Evolutionary conservation across 2,113 vertebrate genomes (phyloP), one percentile per base, ranked within the genome.

Genomic region (human (Homo sapiens)): DNA sequence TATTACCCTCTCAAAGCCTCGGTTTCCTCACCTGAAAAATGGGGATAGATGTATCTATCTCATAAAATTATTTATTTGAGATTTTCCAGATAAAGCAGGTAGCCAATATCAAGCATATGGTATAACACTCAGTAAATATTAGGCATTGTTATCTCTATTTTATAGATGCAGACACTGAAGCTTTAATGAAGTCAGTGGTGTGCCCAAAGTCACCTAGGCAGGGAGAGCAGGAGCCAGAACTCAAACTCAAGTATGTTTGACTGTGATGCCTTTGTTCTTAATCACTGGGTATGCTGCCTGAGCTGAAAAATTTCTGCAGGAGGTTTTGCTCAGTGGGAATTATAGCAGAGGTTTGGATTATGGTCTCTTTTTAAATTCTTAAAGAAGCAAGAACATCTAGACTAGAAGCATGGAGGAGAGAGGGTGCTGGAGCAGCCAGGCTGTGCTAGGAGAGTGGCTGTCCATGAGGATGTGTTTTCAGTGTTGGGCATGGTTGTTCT

Each of bases 111-210:
- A 89, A 64, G 82, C 1, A 35, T 35, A 22, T 20, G 64, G 35
- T n/a, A 1, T 30, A 40, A 32, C 35, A 4, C 2, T n/a, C 12
- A 43, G 59, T 17, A 48, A 66, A 20, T 30, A 13, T 3, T 23
- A 64, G 22, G 40, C 55, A 3, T 66, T 75, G n/a, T 40, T 35
- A 8, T 50, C 30, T 27, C 14, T 8, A 2, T 40, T 90, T 43
- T 50, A 20, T 40, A 79, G 80, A 80, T 32, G 35, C 20, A 43
- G 45, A 45, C 3, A 25, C 66, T 43, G 93, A 90, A 76, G 32
- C 22, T 38, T 73, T 4, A 0, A 2, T 0, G 20, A 22, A 72
- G 25, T 23, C 45, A 35, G 38, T 1, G n/a, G 5, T 22, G 32
- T 27, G n/a, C 13, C 48, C 17, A 3, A 17, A 32, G 48, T 27